These are phyloP conservation scores for Baccha elongata DNA, from an alignment of 2,888 invertebrate genomes.

Conservation along the genomic window DNA sequence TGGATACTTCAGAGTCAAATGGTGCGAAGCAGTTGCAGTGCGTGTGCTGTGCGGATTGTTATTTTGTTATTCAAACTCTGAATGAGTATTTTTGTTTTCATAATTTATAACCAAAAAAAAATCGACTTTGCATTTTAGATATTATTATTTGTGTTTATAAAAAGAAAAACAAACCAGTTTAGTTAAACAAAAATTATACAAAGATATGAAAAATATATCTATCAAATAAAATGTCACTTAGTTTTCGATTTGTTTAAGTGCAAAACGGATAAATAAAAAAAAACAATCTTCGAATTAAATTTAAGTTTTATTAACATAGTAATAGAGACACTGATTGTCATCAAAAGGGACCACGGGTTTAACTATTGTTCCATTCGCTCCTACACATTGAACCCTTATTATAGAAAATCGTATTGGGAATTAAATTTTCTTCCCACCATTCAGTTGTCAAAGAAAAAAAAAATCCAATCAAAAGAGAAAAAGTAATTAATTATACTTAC, in stretches of 20 bases:
- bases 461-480: constrained; percentile 43
- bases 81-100: constrained; percentile 53
- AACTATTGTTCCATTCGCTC: constrained; percentile 30
- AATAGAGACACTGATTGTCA: neutral
- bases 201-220: neutral
- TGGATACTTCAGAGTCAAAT: constrained; percentile 69
- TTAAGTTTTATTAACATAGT: neutral
- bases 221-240: neutral
- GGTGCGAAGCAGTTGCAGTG: constrained; percentile 66
- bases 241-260: constrained; percentile 4
- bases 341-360: constrained; percentile 34
- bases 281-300: constrained; percentile 25
- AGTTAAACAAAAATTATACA: neutral
- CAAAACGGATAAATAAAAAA: constrained; percentile 28
- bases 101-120: constrained; percentile 38
- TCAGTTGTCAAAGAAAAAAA: constrained; percentile 41
- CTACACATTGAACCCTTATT: constrained; percentile 26
- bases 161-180: constrained; percentile 35
- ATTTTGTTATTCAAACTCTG: constrained; percentile 52
- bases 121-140: constrained; percentile 55
- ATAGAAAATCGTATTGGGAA: constrained; percentile 22
- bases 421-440: constrained; percentile 25
- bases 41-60: constrained; percentile 70
- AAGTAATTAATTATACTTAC: constrained; percentile 56
- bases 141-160: constrained; percentile 20